phyloP scores from a whole-genome alignment of 2,797 vertebrate genomes.

The Buphagus erythrorhynchus region DNA sequence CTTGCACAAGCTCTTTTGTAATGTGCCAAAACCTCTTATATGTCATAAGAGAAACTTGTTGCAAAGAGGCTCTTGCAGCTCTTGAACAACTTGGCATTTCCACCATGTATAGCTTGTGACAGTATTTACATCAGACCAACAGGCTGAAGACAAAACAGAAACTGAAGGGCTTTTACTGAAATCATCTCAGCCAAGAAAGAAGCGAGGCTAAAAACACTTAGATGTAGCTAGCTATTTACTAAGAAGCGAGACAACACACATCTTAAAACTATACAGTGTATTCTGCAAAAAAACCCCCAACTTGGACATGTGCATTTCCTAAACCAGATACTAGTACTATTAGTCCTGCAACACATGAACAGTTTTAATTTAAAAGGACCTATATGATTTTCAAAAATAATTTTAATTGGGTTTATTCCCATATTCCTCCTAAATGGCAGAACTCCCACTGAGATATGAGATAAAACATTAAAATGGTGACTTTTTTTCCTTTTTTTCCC shows the following conservation, averaged over 20 bases:
- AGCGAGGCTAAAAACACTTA: neutral
- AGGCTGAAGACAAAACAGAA: neutral
- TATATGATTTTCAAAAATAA: neutral
- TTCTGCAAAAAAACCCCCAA: neutral
- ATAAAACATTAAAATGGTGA: neutral
- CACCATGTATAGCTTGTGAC: neutral
- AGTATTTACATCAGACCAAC: neutral
- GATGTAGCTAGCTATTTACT: neutral
- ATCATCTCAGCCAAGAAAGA: neutral
- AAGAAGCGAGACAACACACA: neutral
- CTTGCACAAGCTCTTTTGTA: neutral
- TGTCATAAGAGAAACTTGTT: neutral
- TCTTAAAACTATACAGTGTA: neutral
- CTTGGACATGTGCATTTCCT: neutral
- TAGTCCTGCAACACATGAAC: neutral
- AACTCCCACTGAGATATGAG: neutral
- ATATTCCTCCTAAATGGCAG: neutral
- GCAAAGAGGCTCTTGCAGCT: neutral
- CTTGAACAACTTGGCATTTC: neutral
- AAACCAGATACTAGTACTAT: neutral
- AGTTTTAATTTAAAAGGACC: constrained; percentile 57
- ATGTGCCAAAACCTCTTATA: neutral
- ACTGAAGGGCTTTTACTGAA: neutral
- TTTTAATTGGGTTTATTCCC: neutral
- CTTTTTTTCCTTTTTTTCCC: fast-evolving